Evolutionary conservation across 1,140 invertebrate genomes (phyloP).

Genomic region (Dendroctonus ponderosae): DNA sequence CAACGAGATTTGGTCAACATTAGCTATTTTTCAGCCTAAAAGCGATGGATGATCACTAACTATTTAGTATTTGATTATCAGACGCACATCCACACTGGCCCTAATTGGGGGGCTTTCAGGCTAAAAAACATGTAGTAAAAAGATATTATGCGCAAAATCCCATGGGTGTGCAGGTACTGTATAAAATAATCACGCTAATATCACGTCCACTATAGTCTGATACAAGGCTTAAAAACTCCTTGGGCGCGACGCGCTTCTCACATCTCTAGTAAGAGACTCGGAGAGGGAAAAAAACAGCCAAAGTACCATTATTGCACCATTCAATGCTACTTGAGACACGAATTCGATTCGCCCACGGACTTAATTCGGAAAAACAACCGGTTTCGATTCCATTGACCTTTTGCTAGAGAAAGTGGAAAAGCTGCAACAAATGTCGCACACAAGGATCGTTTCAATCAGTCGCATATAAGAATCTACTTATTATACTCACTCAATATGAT

Average conservation of each 20-base stretch:
- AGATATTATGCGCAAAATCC: slow-evolving; percentile 23
- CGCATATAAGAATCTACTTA: slow-evolving; percentile 14
- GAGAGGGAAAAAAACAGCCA: too few species aligned
- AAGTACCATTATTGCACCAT: too few species aligned
- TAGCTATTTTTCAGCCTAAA: slow-evolving; percentile 4
- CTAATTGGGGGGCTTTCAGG: slow-evolving; percentile 6
- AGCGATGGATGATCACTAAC: not conserved
- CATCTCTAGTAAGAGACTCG: not conserved
- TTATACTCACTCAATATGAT: slow-evolving; percentile 14
- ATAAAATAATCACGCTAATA: slow-evolving; percentile 37
- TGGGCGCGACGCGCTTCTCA: not conserved
- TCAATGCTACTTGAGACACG: too few species aligned
- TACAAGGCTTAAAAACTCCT: slow-evolving; percentile 31
- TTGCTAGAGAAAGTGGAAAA: slow-evolving; percentile 5
- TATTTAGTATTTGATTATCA: too few species aligned
- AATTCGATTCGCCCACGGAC: too few species aligned
- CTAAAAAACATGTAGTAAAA: slow-evolving; percentile 2
- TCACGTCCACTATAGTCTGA: slow-evolving; percentile 32
- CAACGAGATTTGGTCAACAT: slow-evolving; percentile 24
- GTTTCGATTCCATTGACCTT: not conserved
- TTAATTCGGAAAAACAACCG: too few species aligned
- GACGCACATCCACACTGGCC: too few species aligned
- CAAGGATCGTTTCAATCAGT: slow-evolving; percentile 13
- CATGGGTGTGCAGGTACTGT: slow-evolving; percentile 28
- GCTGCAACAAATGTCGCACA: not conserved